phyloP scores from a whole-genome alignment of 2,888 invertebrate genomes.

The Dendrolimus houi region DNA sequence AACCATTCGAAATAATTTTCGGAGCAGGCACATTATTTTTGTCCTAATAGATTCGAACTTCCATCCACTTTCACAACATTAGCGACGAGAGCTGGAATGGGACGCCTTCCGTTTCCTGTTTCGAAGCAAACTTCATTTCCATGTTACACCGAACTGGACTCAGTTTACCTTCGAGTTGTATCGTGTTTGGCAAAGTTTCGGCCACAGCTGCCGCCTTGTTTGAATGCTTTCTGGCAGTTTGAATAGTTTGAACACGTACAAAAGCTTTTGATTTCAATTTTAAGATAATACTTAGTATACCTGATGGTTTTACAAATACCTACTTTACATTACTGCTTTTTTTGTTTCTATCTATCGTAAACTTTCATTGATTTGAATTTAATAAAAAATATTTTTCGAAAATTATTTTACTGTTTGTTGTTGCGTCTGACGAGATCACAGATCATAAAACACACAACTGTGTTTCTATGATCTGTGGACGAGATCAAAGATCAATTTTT shows the following conservation, averaged over 20 bases:
- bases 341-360: too few relatives aligned
- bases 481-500: too few relatives aligned
- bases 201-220: background rate
- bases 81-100: constrained; percentile 17
- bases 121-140: constrained; percentile 18
- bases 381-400: too few relatives aligned
- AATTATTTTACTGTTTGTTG: too few relatives aligned
- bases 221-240: background rate
- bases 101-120: constrained; percentile 29
- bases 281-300: too few relatives aligned
- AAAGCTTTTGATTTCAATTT: background rate
- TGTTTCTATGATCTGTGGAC: too few relatives aligned
- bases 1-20: too few relatives aligned
- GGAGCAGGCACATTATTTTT: background rate
- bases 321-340: too few relatives aligned
- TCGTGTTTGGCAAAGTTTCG: background rate
- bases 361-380: too few relatives aligned
- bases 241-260: background rate
- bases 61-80: background rate
- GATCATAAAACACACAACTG: too few relatives aligned
- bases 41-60: constrained; percentile 5
- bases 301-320: too few relatives aligned
- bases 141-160: constrained; percentile 13
- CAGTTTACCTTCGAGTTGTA: background rate
- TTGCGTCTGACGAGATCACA: too few relatives aligned